Percentiles rank a stretch among this genome's conserved stretches.
These are phyloP conservation scores for Leguminivora glycinivorella DNA, from an alignment of 1,140 invertebrate species.

Conservation along the genomic window DNA sequence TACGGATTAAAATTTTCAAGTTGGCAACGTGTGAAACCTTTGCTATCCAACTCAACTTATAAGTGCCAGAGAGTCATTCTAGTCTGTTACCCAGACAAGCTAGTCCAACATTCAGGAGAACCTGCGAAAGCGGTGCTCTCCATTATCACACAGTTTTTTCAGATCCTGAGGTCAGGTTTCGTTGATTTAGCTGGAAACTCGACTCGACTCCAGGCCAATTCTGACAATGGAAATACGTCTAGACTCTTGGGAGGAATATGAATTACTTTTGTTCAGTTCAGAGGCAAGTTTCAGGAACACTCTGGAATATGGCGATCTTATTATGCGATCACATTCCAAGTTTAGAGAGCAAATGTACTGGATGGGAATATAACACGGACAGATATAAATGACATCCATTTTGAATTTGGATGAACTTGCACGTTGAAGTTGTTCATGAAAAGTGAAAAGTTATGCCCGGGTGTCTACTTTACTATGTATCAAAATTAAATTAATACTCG, in stretches of 20 bases:
- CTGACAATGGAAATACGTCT: slow-evolving; percentile 33
- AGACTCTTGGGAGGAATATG: slow-evolving; percentile 36
- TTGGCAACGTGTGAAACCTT: slow-evolving; percentile 20
- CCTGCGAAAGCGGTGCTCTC: neutral
- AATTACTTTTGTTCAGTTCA: slow-evolving; percentile 37
- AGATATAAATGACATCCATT: slow-evolving; percentile 9
- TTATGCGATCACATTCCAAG: slow-evolving; percentile 26
- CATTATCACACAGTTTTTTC: neutral
- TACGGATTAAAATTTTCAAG: slow-evolving; percentile 6
- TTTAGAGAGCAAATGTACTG: slow-evolving; percentile 19
- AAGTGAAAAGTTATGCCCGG: neutral
- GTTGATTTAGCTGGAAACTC: slow-evolving; percentile 22
- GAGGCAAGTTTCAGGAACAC: slow-evolving; percentile 34
- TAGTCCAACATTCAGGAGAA: neutral
- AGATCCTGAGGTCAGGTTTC: neutral
- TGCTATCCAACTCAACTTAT: slow-evolving; percentile 8
- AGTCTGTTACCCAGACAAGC: neutral
- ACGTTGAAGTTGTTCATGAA: neutral
- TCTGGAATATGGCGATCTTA: slow-evolving; percentile 25
- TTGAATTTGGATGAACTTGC: neutral
- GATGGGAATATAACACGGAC: slow-evolving; percentile 1
- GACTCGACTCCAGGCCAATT: neutral
- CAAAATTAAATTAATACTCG: no score
- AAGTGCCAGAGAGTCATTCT: neutral
- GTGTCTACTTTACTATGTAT: no score